Conservation (phyloP, 2,797 vertebrate genomes). For the Sphenodon punctatus region DNA sequence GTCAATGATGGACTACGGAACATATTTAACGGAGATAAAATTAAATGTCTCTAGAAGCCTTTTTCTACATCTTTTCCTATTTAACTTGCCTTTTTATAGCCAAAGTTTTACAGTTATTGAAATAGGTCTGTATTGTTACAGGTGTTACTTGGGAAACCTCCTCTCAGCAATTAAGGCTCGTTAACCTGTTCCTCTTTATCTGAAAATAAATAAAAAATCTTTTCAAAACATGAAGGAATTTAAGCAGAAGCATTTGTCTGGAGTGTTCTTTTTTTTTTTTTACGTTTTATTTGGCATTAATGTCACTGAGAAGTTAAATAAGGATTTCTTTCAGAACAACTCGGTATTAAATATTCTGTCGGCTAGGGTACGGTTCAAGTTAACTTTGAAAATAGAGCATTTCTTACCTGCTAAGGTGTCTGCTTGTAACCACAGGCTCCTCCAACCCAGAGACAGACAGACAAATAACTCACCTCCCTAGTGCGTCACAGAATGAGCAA, state of each 20-base stretch:
- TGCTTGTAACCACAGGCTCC: no score
- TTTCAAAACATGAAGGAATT: neutral
- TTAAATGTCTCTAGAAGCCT: no score
- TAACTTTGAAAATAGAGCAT: neutral
- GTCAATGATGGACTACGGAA: neutral
- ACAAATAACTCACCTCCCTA: no score
- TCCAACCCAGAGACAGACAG: no score
- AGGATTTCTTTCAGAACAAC: no score
- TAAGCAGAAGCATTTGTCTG: neutral
- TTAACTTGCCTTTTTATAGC: neutral
- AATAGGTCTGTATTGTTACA: neutral
- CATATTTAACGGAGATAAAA: neutral
- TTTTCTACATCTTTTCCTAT: no score
- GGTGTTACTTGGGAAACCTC: neutral
- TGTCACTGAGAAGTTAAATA: neutral
- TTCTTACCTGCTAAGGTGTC: no score
- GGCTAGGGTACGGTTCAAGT: neutral
- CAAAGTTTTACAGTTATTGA: neutral
- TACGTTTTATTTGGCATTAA: neutral
- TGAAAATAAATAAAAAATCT: neutral
- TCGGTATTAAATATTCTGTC: no score
- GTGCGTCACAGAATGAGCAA: no score
- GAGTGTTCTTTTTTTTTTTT: neutral
- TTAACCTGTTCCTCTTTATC: neutral
- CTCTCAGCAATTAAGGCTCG: neutral